Conservation (phyloP, 2,113 vertebrate species). For the Galeopterus variegatus region DNA sequence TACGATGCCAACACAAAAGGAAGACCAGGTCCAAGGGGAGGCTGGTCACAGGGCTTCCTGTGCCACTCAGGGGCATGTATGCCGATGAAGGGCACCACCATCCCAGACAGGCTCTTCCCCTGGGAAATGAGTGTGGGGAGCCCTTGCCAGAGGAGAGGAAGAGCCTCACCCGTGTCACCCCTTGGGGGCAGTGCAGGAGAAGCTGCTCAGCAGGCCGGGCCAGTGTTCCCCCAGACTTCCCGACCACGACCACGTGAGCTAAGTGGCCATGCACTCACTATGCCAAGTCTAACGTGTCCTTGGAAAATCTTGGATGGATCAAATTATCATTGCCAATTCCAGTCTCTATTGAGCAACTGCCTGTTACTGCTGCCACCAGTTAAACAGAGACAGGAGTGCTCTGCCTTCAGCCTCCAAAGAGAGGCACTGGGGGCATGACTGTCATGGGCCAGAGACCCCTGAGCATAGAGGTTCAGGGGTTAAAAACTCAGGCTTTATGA, state of each 20-base stretch:
- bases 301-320: background rate
- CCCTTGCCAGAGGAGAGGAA: background rate
- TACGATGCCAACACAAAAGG: background rate
- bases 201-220: too few species aligned
- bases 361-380: background rate
- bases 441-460: background rate
- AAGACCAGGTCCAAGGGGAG: fast-evolving
- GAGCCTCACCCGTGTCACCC: fast-evolving
- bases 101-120: too few species aligned
- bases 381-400: background rate
- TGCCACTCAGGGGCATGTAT: fast-evolving
- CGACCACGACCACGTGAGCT: too few species aligned
- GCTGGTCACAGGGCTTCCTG: too few species aligned
- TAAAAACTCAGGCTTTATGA: background rate
- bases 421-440: background rate
- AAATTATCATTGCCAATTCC: background rate
- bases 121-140: fast-evolving
- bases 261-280: fast-evolving
- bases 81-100: fast-evolving
- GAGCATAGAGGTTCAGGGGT: background rate
- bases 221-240: background rate
- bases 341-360: background rate
- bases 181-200: fast-evolving
- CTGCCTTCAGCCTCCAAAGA: too few species aligned
- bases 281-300: background rate